phyloP scores from a whole-genome alignment of 2,797 vertebrate species.

The Phataginus tetradactyla region DNA sequence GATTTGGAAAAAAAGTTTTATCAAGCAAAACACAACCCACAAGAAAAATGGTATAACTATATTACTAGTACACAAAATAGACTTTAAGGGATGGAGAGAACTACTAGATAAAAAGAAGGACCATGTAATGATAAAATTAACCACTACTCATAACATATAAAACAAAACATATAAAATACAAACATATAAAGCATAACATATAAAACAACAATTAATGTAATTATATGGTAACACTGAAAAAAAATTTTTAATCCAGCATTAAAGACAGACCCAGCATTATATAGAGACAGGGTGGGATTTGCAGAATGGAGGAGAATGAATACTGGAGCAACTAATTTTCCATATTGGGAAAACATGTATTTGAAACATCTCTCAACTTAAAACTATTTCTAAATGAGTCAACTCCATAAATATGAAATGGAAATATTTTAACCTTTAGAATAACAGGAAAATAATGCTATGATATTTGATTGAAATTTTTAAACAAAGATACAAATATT shows the following conservation, averaged over 20 bases:
- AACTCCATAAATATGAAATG: not conserved
- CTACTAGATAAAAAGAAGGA: not conserved
- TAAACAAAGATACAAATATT: not conserved
- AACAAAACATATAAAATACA: not conserved
- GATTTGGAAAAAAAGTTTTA: too few species aligned
- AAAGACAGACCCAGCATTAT: not conserved
- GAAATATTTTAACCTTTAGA: not conserved
- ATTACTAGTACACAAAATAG: not conserved
- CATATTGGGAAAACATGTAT: not conserved
- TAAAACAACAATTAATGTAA: not conserved
- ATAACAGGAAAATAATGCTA: not conserved
- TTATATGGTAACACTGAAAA: not conserved
- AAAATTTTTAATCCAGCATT: too few species aligned
- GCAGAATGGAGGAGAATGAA: not conserved
- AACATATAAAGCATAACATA: not conserved
- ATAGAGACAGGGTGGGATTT: not conserved
- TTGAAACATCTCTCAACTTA: not conserved
- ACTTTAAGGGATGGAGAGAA: not conserved
- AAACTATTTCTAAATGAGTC: not conserved
- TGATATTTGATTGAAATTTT: not conserved
- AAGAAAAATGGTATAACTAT: not conserved
- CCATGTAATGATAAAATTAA: not conserved
- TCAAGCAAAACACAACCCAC: not conserved
- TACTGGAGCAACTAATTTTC: not conserved
- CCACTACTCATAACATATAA: not conserved